These are phyloP conservation scores for Sceloporus undulatus DNA, from an alignment of 2,113 vertebrate genomes.

Conservation along the genomic window DNA sequence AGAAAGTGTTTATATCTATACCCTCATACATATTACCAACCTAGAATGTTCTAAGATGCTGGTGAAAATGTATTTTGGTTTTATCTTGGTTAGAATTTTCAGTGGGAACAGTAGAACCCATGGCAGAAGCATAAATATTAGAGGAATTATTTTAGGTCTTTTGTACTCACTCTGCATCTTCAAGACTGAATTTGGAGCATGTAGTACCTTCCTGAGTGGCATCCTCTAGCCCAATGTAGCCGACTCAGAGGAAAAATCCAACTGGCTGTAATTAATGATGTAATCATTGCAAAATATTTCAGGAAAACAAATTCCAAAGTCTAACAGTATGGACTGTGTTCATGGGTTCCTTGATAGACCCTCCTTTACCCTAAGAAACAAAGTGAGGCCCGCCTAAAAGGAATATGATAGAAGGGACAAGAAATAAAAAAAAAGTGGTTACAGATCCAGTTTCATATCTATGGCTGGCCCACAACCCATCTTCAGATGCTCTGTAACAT, in stretches of 20 bases:
- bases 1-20: not conserved
- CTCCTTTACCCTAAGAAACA: not conserved
- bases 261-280: constrained; percentile 16
- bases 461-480: not conserved
- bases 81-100: not conserved
- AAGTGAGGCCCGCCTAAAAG: not conserved
- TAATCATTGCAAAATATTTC: not conserved
- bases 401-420: not conserved
- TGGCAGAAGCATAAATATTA: not conserved
- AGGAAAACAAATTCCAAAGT: not conserved
- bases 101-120: not conserved
- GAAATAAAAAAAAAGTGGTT: not conserved
- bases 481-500: not conserved
- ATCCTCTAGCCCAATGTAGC: constrained; percentile 3
- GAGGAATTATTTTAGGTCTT: not conserved
- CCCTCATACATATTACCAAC: not conserved
- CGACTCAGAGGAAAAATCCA: not conserved
- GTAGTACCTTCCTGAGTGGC: constrained; percentile 6
- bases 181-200: constrained; percentile 7
- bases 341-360: not conserved
- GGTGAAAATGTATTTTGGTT: not conserved
- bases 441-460: not conserved
- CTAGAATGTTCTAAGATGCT: not conserved
- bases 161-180: constrained; percentile 13
- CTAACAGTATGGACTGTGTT: not conserved